phyloP scores from a whole-genome alignment of 1,140 invertebrate species.

The Leptestheria dahalacensis region DNA sequence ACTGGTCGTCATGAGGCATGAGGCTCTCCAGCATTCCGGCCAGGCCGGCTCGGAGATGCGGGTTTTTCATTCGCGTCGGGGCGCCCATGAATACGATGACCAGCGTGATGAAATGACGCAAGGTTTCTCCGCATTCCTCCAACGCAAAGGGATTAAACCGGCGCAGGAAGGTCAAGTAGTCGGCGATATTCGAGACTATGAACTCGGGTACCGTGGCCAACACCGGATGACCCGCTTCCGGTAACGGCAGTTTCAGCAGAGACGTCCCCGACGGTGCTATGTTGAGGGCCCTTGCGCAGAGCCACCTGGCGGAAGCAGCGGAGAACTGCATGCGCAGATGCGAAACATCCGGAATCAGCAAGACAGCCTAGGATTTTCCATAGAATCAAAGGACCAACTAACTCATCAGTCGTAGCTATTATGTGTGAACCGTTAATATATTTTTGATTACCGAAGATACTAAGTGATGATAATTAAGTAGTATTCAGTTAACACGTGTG shows the following conservation, averaged over 20 bases:
- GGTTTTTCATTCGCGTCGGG: conserved; percentile 66
- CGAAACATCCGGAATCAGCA: conserved; percentile 9
- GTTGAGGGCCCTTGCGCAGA: conserved; percentile 1
- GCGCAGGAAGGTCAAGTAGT: conserved; percentile 55
- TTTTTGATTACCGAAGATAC: too few species aligned
- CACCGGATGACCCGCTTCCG: conserved; percentile 17
- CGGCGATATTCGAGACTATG: conserved; percentile 71
- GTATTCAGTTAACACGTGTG: too few species aligned
- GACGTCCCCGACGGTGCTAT: neutral
- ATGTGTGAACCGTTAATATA: too few species aligned
- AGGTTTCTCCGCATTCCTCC: conserved; percentile 40
- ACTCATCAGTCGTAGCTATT: too few species aligned
- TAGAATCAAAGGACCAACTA: neutral
- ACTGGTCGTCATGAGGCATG: conserved; percentile 43
- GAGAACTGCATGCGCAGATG: conserved; percentile 5
- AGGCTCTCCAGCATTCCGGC: conserved; percentile 76
- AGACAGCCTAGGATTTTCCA: neutral
- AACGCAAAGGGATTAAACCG: conserved; percentile 43
- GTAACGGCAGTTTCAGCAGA: neutral
- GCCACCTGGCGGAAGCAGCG: conserved; percentile 10
- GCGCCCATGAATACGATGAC: conserved; percentile 55
- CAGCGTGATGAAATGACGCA: conserved; percentile 51
- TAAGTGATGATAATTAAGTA: too few species aligned
- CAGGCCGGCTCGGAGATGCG: conserved; percentile 74
- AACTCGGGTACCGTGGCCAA: conserved; percentile 72